Base-by-base conservation (phyloP, 2,888 invertebrate species). In the Apodemia mormo region DNA sequence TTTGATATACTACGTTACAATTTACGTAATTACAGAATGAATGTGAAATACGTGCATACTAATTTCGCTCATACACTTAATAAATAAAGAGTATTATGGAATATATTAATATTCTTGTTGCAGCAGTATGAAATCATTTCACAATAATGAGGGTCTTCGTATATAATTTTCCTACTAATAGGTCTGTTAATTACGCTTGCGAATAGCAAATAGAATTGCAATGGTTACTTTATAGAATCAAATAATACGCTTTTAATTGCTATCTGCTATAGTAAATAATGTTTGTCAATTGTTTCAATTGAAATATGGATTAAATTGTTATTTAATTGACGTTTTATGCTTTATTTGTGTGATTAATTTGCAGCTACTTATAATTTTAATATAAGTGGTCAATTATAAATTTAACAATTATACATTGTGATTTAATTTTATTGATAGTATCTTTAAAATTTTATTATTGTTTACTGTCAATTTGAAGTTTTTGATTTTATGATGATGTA, bases 131-230 rank as follows among this genome's bases (percentile, higher is more conserved):
- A 61, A 61, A 61, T 61, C 14, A 61, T 61, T 61, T 29, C 61
- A 61, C 61, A 61, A 61, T 76, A 76, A 76, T 71, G 73, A 70
- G 69, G 72, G 73, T 73, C 70, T 72, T 74, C 73, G 69, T 75
- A 74, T 72, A 74, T 74, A 74, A 74, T 75, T 75, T 75, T 75
- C 76, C 74, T 75, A 75, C 72, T 72, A 74, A 76, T 73, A 76
- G 76, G 73, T 74, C 73, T 71, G 73, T 76, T 75, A 73, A 76
- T 75, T 73, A 74, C 69, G 52, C 69, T 40, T 33, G 71, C 66
- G 69, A 52, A 73, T 69, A 73, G 66, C 54, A 70, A 70, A 72
- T 73, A 70, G 70, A 70, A 70, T 73, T 73, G 56, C 65, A 71
- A 73, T 73, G 69, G 73, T 73, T 70, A 72, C 72, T 70, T 66